phyloP scores from a whole-genome alignment of 2,888 invertebrate genomes.

The Panorpa germanica region DNA sequence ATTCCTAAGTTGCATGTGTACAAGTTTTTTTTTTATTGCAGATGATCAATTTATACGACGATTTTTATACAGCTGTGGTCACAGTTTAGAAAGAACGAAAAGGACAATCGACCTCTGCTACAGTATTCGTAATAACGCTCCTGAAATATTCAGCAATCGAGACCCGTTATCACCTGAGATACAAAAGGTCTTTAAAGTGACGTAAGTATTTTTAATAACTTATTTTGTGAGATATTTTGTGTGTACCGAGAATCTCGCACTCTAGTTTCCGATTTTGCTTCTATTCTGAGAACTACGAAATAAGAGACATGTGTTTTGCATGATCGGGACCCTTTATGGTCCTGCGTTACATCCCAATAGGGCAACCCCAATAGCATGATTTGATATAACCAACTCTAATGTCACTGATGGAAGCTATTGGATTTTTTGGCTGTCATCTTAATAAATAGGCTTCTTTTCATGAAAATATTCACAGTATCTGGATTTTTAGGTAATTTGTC shows the following conservation, averaged over 20 bases:
- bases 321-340: too few species aligned
- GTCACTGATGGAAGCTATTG: too few species aligned
- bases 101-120: conserved; percentile 33
- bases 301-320: too few species aligned
- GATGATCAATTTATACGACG: conserved; percentile 34
- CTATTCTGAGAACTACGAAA: neutral
- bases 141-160: conserved; percentile 38
- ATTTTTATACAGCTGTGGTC: conserved; percentile 32
- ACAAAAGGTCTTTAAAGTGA: conserved; percentile 30
- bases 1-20: too few species aligned
- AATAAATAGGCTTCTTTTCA: too few species aligned
- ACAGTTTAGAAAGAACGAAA: conserved; percentile 37
- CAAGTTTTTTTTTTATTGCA: too few species aligned
- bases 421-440: too few species aligned
- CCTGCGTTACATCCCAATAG: too few species aligned
- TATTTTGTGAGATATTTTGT: conserved; percentile 3
- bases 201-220: conserved; percentile 24
- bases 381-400: too few species aligned
- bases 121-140: conserved; percentile 34
- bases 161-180: conserved; percentile 33
- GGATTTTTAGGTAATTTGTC: too few species aligned
- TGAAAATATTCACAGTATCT: too few species aligned
- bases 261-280: neutral
- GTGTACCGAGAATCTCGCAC: neutral
- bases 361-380: too few species aligned